Conservation (phyloP, 2,113 vertebrate species). For the Puffinus mauretanicus region DNA sequence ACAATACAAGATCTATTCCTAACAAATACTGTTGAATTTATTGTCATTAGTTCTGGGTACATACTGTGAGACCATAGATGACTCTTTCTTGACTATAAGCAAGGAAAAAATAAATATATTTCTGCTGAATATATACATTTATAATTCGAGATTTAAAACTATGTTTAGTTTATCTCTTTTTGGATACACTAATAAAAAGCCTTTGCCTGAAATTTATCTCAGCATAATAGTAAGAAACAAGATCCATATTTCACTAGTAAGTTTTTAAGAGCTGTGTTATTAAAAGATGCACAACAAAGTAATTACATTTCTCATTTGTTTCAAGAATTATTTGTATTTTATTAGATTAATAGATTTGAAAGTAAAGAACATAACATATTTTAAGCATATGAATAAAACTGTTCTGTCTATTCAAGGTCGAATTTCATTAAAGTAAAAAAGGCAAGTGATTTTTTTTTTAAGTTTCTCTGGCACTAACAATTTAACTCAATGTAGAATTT, state of each 20-base stretch:
- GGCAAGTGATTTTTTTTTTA: neutral
- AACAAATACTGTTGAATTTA: neutral
- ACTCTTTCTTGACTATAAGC: neutral
- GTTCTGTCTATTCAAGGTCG: neutral
- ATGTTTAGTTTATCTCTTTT: neutral
- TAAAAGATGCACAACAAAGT: neutral
- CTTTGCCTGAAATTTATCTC: neutral
- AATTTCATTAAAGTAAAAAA: neutral
- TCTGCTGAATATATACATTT: neutral
- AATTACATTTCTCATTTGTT: neutral
- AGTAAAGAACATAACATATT: neutral
- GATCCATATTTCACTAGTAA: neutral
- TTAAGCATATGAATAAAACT: neutral
- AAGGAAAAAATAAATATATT: neutral
- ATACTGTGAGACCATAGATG: neutral
- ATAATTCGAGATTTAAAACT: neutral
- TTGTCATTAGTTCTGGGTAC: neutral
- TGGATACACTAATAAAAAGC: neutral
- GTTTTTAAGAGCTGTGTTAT: neutral
- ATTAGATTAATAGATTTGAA: neutral
- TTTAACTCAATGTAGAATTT: neutral
- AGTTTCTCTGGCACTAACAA: neutral
- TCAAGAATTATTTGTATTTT: neutral
- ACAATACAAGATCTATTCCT: neutral
- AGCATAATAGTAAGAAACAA: neutral